Percentiles rank a stretch among this genome's conserved stretches.
phyloP scores from a whole-genome alignment of 1,140 invertebrate species.

The Cyrtorhinus lividipennis region DNA sequence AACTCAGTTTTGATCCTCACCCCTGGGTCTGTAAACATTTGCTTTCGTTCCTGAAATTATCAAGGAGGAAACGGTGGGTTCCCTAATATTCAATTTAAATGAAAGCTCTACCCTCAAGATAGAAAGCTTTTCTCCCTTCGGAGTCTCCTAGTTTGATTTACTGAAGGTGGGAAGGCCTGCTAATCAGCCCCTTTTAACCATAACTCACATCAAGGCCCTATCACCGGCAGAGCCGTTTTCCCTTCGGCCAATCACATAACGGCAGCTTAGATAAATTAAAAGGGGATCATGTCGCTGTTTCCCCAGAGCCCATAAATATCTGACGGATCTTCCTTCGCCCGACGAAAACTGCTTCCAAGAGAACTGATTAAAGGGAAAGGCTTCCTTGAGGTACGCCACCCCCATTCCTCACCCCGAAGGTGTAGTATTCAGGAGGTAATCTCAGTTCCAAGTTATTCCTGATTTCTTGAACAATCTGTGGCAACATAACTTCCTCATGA shows the following conservation, averaged over 20 bases:
- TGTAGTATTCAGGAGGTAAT: no score
- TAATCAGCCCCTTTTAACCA: slow-evolving; percentile 8
- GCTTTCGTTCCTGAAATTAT: not conserved
- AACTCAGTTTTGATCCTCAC: no score
- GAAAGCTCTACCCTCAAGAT: not conserved
- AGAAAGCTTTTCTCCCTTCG: not conserved
- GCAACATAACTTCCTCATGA: no score
- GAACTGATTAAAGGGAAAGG: not conserved
- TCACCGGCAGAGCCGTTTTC: not conserved
- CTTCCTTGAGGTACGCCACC: no score
- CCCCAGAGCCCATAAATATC: slow-evolving; percentile 1
- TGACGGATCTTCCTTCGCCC: not conserved
- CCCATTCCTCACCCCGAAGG: no score
- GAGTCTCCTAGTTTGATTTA: slow-evolving; percentile 2
- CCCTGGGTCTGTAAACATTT: no score
- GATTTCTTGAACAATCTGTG: no score
- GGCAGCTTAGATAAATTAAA: slow-evolving; percentile 10
- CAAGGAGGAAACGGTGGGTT: not conserved
- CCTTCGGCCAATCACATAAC: slow-evolving; percentile 7
- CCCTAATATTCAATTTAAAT: slow-evolving; percentile 9
- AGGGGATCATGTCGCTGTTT: slow-evolving; percentile 8
- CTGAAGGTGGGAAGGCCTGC: slow-evolving; percentile 9
- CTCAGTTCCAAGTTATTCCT: no score
- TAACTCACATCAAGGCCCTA: slow-evolving; percentile 2
- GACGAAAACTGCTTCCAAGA: not conserved